Evolutionary conservation across 1,140 invertebrate species (phyloP), one percentile per base, ranked within the genome.

Genomic region (Drosophila triauraria): DNA sequence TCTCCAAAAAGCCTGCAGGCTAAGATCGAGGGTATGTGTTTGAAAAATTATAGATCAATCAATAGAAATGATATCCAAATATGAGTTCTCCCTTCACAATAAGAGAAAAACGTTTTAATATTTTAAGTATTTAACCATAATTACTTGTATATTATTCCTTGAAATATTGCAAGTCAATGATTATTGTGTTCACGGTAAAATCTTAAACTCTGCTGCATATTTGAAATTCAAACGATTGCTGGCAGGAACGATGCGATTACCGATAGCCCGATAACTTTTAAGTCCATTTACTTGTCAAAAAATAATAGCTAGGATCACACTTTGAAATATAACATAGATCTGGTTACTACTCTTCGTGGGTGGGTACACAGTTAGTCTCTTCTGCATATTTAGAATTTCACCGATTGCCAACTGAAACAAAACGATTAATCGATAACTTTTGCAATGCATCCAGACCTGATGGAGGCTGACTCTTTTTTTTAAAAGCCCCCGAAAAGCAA

Each of bases 11-110:
- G 94, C 69, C 93, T 94, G 67, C 94, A 95, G 91, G 94, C 93
- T 81, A 95, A 95, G 93, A 94, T 95, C 75, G 95, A 95, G 81
- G 95, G 95, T 96, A 85, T 93, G 93, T 93, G 32, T 27, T 20
- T 20, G 2, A 13, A 35, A 10, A 35, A 35, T 10, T 10, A 35
- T 0, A 30, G 7, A 30, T 30, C 7, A 30, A 30, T 6, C 3
- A 2, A 27, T 27, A 53, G n/a, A 13, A 23, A 13, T 54, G 6
- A 35, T 13, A 12, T 30, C 9, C 35, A 20, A 20, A 20, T 20
- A 20, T 20, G 20, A 20, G 20, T 30, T 30, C 27, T 30, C 6
- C 27, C 6, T 30, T 30, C 27, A 30, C 27, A 6, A 30, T 7
- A 6, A 30, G 27, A 30, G 27, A 30, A 30, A 30, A 30, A 30